phyloP scores from a whole-genome alignment of 2,888 invertebrate species.

The Gryllus longicercus region DNA sequence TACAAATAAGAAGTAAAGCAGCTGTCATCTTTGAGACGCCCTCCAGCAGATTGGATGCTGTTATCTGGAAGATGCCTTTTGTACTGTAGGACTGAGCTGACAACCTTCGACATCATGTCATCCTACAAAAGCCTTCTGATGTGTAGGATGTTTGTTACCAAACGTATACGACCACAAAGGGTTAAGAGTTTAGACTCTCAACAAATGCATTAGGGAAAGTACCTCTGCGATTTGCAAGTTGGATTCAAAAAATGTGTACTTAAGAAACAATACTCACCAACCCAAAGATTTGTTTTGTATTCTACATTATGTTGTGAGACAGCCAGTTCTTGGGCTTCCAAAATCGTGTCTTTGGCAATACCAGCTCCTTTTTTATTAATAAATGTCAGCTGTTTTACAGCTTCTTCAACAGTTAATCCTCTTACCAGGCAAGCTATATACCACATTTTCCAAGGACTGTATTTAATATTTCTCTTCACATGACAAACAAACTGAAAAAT shows the following conservation, averaged over 20 bases:
- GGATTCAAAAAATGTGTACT: neutral
- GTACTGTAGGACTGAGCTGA: too few species aligned
- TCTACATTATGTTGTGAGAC: conserved; percentile 88
- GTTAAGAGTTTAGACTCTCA: too few species aligned
- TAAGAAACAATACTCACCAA: conserved; percentile 62
- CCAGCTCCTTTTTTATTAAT: conserved; percentile 73
- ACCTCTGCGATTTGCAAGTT: neutral
- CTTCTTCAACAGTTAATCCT: conserved; percentile 92
- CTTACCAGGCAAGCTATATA: conserved; percentile 82
- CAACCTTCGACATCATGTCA: too few species aligned
- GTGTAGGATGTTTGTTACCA: too few species aligned
- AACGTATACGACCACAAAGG: too few species aligned
- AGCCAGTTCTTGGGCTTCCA: conserved; percentile 87
- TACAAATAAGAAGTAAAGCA: too few species aligned
- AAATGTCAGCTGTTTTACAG: conserved; percentile 84
- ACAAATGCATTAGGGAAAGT: too few species aligned
- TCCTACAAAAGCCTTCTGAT: too few species aligned
- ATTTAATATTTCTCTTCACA: conserved; percentile 77
- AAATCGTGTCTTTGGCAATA: conserved; percentile 69
- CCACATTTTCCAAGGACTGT: conserved; percentile 91
- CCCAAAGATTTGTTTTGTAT: conserved; percentile 91
- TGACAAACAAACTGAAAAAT: conserved; percentile 78
- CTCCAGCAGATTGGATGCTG: too few species aligned
- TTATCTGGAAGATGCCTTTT: too few species aligned
- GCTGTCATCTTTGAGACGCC: too few species aligned